phyloP scores from a whole-genome alignment of 2,797 vertebrate species.

The Macrochelys suwanniensis region DNA sequence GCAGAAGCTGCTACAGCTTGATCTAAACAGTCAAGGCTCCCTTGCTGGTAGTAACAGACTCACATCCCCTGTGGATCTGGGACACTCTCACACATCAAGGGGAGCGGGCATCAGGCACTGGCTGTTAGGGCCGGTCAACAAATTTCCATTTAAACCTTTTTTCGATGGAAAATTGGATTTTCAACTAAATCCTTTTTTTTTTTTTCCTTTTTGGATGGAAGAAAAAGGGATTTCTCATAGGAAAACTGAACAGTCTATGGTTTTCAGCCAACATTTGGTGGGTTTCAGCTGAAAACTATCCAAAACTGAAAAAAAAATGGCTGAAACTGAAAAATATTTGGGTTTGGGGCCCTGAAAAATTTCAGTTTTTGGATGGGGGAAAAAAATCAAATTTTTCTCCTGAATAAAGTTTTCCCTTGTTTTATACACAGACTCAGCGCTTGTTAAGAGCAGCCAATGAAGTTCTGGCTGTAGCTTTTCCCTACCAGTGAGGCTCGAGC shows the following conservation, averaged over 20 bases:
- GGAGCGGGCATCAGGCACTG: background rate
- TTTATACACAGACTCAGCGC: background rate
- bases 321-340: background rate
- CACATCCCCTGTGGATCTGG: background rate
- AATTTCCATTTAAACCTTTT: background rate
- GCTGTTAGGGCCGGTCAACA: background rate
- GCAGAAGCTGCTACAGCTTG: background rate
- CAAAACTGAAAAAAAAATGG: background rate
- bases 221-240: no score
- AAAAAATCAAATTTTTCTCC: background rate
- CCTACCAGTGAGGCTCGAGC: slow-evolving; percentile 28
- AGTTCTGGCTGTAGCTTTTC: background rate
- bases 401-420: slow-evolving; percentile 36
- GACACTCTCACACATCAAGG: background rate
- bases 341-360: background rate
- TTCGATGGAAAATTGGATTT: background rate
- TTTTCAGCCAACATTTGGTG: background rate
- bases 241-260: background rate
- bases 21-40: background rate
- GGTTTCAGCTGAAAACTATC: background rate
- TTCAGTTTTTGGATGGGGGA: background rate
- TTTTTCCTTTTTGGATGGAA: background rate
- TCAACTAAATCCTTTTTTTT: background rate
- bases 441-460: slow-evolving; percentile 1
- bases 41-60: background rate